Evolutionary conservation across 2,113 vertebrate genomes (phyloP).

Genomic region (Orthochromis malagaraziensis): DNA sequence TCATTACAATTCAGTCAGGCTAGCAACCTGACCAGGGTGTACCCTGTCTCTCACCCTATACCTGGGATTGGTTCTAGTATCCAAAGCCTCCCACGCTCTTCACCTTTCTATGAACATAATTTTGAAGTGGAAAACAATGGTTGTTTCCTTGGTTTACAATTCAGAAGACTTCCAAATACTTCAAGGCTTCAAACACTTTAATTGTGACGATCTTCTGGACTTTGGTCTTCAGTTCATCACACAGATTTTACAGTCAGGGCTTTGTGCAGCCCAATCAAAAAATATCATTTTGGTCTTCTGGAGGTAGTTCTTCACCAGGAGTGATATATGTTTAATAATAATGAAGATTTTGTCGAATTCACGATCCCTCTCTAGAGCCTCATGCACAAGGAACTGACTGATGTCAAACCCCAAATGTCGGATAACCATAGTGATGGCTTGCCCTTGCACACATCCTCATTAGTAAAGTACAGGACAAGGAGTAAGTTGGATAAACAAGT

Average conservation of each 20-base stretch:
- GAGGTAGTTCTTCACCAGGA: neutral
- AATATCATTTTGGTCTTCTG: neutral
- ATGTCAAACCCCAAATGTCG: conserved; percentile 10
- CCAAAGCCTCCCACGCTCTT: neutral
- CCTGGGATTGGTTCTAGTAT: neutral
- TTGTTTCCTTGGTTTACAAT: neutral
- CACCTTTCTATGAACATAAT: neutral
- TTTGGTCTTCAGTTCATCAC: neutral
- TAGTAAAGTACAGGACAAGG: conserved; percentile 42
- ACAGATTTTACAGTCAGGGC: neutral
- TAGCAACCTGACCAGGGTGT: neutral
- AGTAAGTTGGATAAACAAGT: conserved; percentile 54
- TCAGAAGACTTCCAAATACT: neutral
- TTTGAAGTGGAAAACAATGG: neutral
- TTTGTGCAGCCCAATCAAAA: neutral
- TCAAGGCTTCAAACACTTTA: fast-evolving
- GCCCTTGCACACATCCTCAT: conserved; percentile 45
- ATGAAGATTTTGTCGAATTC: neutral
- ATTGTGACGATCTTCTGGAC: neutral
- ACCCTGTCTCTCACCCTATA: neutral
- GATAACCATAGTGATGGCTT: conserved; percentile 26
- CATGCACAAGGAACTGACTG: conserved; percentile 9
- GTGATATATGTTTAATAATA: neutral
- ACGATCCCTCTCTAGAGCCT: neutral
- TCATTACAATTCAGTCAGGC: neutral